Evolutionary conservation across 2,888 invertebrate genomes (phyloP).

Genomic region (Sylvicola fuscatus): DNA sequence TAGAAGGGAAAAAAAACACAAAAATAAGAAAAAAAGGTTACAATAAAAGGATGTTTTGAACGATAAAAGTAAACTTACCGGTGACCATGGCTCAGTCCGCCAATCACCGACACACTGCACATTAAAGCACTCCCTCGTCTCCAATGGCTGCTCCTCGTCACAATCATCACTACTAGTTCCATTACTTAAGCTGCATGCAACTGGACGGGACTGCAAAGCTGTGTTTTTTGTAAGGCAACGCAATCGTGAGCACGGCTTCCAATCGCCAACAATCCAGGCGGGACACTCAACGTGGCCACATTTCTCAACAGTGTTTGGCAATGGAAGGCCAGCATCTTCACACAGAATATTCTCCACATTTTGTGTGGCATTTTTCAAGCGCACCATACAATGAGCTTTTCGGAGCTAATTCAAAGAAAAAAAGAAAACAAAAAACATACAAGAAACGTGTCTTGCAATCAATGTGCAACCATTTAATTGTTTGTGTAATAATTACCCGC

Average conservation of each 20-base stretch:
- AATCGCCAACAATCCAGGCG: conserved; percentile 45
- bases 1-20: conserved; percentile 4
- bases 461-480: not conserved
- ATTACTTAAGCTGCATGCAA: conserved; percentile 29
- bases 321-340: conserved; percentile 44
- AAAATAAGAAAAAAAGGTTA: not conserved
- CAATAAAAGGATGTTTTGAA: conserved; percentile 1
- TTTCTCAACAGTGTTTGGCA: conserved; percentile 38
- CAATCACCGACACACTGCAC: conserved; percentile 75
- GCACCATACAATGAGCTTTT: conserved; percentile 47
- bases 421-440: not conserved
- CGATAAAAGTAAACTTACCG: conserved; percentile 33
- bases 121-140: conserved; percentile 60
- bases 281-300: conserved; percentile 52
- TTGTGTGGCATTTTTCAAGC: conserved; percentile 31
- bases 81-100: conserved; percentile 83
- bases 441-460: not conserved
- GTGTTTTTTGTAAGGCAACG: conserved; percentile 56
- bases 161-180: conserved; percentile 28
- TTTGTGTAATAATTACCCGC: conserved; percentile 12
- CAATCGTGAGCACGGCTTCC: conserved; percentile 51
- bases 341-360: conserved; percentile 43
- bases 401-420: conserved; percentile 37
- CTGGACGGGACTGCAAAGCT: conserved; percentile 51
- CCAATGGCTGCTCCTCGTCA: conserved; percentile 50